Evolutionary conservation across 1,140 invertebrate species (phyloP), one percentile per base, ranked within the genome.

Genomic region (Rhizoglyphus robini): DNA sequence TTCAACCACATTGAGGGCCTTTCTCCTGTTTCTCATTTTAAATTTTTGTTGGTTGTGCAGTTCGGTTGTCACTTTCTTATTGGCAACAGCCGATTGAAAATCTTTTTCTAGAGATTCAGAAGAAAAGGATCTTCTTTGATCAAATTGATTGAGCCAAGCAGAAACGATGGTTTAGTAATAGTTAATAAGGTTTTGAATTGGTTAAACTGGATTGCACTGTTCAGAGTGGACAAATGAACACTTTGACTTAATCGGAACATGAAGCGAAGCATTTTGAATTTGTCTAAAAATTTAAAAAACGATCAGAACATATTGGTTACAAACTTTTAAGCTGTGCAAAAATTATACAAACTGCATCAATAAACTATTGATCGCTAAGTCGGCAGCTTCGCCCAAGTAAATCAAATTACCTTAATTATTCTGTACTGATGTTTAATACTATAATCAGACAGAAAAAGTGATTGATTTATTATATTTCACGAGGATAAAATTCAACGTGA

Each of bases 1-100:
- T 3, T 79, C 81, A 38, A 83, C 80, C 70, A 83, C 75, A 70
- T 78, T n/a, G 81, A 80, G 32, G 83, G 83, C 65, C 81, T 79
- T 23, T 75, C 72, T 4, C 71, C 75, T 58, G 76, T 79, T 80
- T 73, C 83, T 83, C 2, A 83, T 69, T 70, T 81, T 73, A 15
- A 83, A 71, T 71, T 83, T 83, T 0, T 74, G 71, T 27, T 78
- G 75, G 75, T 82, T 83, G 48, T 77, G 79, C 2, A 68, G 65
- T 27, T 71, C 72, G 34, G 68, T 57, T 63, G 68, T 69, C 15
- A 75, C 57, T 76, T 77, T 69, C 76, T 5, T 18, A 62, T 69
- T 73, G 69, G 72, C 74, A 18, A 77, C 79, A 36, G 71, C 70
- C 25, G 68, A 67, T 29, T 67, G 69, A 48, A 71, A 70, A 4